Evolutionary conservation across 2,888 invertebrate species (phyloP).

Genomic region (Netelia melanura): DNA sequence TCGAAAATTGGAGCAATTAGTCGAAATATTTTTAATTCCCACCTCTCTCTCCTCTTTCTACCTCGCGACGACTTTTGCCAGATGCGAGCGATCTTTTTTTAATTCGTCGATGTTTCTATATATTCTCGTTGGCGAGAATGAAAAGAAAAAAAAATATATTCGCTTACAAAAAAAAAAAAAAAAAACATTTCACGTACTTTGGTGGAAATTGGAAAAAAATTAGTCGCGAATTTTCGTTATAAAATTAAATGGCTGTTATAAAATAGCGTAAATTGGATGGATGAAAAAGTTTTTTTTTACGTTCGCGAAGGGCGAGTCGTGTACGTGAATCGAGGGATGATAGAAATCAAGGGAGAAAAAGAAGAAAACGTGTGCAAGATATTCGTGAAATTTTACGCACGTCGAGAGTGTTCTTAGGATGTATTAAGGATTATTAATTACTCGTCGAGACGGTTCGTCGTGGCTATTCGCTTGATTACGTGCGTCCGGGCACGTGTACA

Average conservation of each 20-base stretch:
- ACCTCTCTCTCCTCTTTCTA: background rate
- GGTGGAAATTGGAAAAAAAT: too few species aligned
- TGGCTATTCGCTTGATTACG: slow-evolving; percentile 19
- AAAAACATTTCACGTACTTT: too few species aligned
- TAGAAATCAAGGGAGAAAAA: too few species aligned
- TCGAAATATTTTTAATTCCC: background rate
- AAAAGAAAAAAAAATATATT: too few species aligned
- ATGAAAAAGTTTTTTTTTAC: background rate
- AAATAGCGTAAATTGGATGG: background rate
- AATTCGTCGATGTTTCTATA: too few species aligned
- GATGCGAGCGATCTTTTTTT: too few species aligned
- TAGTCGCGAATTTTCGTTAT: background rate
- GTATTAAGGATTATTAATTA: background rate
- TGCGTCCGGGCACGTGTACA: slow-evolving; percentile 21
- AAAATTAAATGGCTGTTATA: background rate
- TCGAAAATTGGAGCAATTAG: slow-evolving; percentile 13
- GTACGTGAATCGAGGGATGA: too few species aligned
- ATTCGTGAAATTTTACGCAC: background rate
- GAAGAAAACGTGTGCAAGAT: background rate
- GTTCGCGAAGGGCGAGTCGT: too few species aligned
- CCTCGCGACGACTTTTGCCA: too few species aligned
- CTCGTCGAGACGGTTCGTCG: slow-evolving; percentile 5
- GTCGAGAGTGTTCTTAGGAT: background rate
- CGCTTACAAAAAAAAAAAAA: too few species aligned
- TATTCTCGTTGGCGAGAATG: too few species aligned